These are phyloP conservation scores for Morinoia aosen DNA, from an alignment of 2,888 invertebrate species.

Conservation along the genomic window DNA sequence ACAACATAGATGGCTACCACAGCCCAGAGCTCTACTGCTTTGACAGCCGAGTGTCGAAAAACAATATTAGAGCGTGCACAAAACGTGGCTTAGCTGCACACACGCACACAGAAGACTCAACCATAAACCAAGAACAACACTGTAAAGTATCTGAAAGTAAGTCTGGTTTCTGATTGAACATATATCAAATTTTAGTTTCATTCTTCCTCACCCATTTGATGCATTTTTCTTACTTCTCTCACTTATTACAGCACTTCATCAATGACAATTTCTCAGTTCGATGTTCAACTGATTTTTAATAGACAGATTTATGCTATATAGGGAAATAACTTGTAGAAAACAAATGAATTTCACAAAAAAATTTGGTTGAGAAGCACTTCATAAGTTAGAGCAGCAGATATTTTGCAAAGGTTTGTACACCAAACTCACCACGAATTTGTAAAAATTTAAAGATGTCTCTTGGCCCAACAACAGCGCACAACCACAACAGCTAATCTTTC, in stretches of 20 bases:
- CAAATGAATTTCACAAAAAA: not conserved
- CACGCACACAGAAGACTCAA: too few species aligned
- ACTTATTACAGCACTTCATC: too few species aligned
- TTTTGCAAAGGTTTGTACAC: not conserved
- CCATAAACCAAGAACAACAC: too few species aligned
- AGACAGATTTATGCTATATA: not conserved
- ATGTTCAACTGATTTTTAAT: too few species aligned
- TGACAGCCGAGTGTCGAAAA: too few species aligned
- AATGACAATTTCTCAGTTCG: too few species aligned
- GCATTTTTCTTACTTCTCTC: too few species aligned
- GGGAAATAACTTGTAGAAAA: not conserved
- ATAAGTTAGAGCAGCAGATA: not conserved
- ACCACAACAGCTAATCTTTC: not conserved
- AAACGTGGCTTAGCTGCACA: too few species aligned
- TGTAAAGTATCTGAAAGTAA: too few species aligned
- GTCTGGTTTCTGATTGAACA: not conserved
- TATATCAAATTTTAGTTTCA: not conserved
- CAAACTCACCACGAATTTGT: not conserved
- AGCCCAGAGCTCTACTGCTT: too few species aligned
- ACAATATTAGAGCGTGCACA: too few species aligned
- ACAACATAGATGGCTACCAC: too few species aligned
- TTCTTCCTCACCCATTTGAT: not conserved
- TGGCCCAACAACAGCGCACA: not conserved
- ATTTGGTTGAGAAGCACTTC: not conserved
- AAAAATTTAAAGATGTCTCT: not conserved